These are phyloP conservation scores for Calephelis nemesis DNA, from an alignment of 1,140 invertebrate species.

Conservation along the genomic window DNA sequence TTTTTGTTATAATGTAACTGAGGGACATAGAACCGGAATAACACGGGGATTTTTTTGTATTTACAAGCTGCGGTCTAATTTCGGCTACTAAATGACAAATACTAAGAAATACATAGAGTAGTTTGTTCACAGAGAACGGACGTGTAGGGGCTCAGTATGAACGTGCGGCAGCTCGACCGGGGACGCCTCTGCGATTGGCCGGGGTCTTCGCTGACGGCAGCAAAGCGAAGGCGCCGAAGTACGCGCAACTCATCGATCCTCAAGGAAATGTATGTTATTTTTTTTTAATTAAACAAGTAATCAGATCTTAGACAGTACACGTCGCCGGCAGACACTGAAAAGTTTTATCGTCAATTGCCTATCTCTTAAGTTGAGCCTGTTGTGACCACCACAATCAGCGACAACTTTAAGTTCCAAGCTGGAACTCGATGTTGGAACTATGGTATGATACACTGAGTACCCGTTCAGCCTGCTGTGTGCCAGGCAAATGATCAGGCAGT, in stretches of 20 bases:
- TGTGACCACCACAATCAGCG: too few species aligned
- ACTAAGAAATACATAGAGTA: background rate
- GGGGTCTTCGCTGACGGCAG: constrained; percentile 76
- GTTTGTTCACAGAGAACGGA: constrained; percentile 48
- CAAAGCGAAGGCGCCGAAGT: constrained; percentile 67
- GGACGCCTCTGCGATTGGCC: constrained; percentile 71
- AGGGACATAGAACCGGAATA: too few species aligned
- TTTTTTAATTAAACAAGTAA: background rate
- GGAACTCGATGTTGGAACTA: too few species aligned
- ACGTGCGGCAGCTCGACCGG: constrained; percentile 65
- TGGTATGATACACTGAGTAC: too few species aligned
- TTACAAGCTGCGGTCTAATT: too few species aligned
- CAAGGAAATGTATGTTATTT: constrained; percentile 62
- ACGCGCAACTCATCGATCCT: constrained; percentile 69
- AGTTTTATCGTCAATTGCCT: background rate
- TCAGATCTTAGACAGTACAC: background rate
- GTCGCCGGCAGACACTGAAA: background rate
- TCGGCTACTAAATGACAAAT: too few species aligned
- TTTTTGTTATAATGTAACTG: too few species aligned
- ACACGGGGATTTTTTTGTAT: too few species aligned
- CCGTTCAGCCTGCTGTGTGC: too few species aligned
- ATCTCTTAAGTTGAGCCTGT: too few species aligned
- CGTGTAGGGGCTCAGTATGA: constrained; percentile 69
- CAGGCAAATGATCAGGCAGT: too few species aligned
- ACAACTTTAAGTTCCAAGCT: too few species aligned